Conservation (phyloP, 2,113 vertebrate species). For the Mobula hypostoma region DNA sequence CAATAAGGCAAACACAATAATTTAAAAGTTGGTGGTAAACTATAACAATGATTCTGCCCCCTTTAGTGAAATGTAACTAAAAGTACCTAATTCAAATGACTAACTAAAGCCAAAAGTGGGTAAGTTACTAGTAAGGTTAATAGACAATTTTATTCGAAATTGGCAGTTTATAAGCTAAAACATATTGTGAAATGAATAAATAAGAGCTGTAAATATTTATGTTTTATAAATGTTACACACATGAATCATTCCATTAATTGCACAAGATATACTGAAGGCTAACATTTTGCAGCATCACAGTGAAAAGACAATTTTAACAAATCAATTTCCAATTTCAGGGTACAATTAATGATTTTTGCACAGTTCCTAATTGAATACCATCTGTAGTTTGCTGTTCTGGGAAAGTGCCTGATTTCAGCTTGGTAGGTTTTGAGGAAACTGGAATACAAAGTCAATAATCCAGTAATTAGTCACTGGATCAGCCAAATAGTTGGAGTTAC, state of each 20-base stretch:
- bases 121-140: neutral
- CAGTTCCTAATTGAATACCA: neutral
- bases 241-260: neutral
- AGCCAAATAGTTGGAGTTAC: too few species aligned
- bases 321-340: neutral
- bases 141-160: neutral
- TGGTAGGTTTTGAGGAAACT: neutral
- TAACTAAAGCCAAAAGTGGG: neutral
- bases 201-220: neutral
- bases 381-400: neutral
- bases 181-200: neutral
- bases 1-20: neutral
- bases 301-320: neutral
- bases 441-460: neutral
- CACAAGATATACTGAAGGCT: neutral
- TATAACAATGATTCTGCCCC: neutral
- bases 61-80: neutral
- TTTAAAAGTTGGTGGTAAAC: neutral
- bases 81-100: neutral
- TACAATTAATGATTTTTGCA: neutral
- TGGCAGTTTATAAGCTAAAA: neutral
- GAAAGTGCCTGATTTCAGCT: neutral
- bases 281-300: neutral
- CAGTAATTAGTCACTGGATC: too few species aligned
- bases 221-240: neutral